Percentiles rank a stretch among this genome's conserved stretches.
Evolutionary conservation across 2,113 vertebrate genomes (phyloP).

Genomic region (Lontra canadensis): DNA sequence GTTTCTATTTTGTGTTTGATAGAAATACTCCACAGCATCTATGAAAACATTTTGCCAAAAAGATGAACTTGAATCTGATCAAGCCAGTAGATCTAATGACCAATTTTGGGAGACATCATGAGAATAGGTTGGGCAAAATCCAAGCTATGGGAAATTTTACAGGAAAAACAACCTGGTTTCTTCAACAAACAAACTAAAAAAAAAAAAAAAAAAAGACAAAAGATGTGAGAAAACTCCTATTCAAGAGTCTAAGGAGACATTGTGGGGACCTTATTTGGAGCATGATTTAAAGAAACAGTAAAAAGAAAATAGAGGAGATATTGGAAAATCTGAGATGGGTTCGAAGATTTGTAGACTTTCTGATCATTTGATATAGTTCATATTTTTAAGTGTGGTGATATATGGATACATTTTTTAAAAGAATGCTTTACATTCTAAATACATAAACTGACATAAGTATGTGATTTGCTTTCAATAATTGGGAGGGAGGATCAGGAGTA

Average conservation of each 20-base stretch:
- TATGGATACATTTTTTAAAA: not conserved
- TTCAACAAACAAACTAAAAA: not conserved
- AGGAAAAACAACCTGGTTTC: not conserved
- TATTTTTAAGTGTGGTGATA: not conserved
- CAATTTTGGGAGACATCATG: not conserved
- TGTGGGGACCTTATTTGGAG: not conserved
- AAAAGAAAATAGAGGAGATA: not conserved
- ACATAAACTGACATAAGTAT: not conserved
- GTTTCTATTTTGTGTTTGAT: not conserved
- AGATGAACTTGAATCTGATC: not conserved
- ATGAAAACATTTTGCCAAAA: not conserved
- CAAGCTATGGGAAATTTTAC: not conserved
- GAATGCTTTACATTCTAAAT: not conserved
- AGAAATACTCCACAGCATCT: not conserved
- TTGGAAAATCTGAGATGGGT: not conserved
- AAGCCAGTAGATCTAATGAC: not conserved
- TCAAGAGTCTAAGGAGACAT: not conserved
- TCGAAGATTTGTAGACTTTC: not conserved
- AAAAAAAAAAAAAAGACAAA: not conserved
- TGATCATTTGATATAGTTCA: not conserved
- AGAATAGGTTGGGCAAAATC: not conserved
- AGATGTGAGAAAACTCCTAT: not conserved
- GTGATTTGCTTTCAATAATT: not conserved
- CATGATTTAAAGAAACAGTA: not conserved
- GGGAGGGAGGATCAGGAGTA: not conserved